These are phyloP conservation scores for Drosophila albomicans DNA, from an alignment of 1,140 invertebrate genomes.

Conservation along the genomic window DNA sequence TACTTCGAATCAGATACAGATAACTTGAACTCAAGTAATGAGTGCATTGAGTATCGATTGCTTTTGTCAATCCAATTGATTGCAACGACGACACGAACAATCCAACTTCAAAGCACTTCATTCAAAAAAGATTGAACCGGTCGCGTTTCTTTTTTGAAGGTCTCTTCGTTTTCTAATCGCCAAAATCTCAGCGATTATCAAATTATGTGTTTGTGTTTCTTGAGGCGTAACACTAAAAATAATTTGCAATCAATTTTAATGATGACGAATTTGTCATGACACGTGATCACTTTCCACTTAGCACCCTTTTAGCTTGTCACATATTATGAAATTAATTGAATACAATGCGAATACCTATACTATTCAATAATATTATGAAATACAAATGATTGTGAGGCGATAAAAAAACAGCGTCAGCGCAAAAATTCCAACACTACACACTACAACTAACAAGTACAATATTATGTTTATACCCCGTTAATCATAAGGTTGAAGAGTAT, in stretches of 20 bases:
- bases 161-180: constrained; percentile 1
- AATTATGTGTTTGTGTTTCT: not conserved
- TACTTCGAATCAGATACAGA: not conserved
- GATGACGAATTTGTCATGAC: constrained; percentile 28
- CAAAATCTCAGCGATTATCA: constrained; percentile 15
- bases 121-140: not conserved
- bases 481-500: too few relatives aligned
- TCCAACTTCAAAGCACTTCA: constrained; percentile 16
- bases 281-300: constrained; percentile 38
- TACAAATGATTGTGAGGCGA: not conserved
- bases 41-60: constrained; percentile 13
- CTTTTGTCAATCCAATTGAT: constrained; percentile 31
- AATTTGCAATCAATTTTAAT: constrained; percentile 40
- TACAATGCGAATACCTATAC: not conserved
- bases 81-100: constrained; percentile 12
- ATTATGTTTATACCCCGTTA: not conserved
- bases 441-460: not conserved
- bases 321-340: constrained; percentile 7
- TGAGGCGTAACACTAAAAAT: constrained; percentile 7
- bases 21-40: constrained; percentile 16
- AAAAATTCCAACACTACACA: not conserved
- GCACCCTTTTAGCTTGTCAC: constrained; percentile 3
- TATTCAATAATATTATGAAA: not conserved
- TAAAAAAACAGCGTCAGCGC: not conserved
- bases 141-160: constrained; percentile 11